Conservation (phyloP, 2,888 invertebrate genomes). For the Frankliniella fusca region DNA sequence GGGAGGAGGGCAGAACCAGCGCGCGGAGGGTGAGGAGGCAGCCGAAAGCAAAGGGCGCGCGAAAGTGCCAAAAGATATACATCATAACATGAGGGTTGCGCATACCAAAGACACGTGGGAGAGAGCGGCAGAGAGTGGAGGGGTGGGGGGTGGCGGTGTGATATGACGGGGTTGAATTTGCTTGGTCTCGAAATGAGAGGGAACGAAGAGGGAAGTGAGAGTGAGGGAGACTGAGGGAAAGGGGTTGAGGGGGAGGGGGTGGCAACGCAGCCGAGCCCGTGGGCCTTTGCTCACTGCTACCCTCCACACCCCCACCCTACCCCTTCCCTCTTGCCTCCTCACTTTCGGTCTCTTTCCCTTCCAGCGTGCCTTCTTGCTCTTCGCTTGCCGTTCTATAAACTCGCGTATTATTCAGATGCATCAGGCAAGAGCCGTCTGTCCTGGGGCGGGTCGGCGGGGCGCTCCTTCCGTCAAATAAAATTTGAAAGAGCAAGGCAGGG, state of each 20-base stretch:
- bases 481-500: constrained; percentile 1
- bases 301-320: neutral
- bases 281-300: neutral
- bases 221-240: too few relatives aligned
- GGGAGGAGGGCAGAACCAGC: neutral
- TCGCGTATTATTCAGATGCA: constrained; percentile 25
- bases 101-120: neutral
- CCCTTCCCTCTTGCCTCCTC: neutral
- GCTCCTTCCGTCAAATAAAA: constrained; percentile 14
- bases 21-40: neutral
- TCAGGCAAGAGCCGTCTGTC: neutral
- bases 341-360: neutral
- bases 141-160: neutral
- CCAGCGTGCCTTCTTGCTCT: neutral
- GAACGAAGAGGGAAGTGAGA: neutral
- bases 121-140: neutral
- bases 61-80: constrained; percentile 8
- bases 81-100: neutral
- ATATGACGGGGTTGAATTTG: neutral
- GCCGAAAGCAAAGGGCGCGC: neutral
- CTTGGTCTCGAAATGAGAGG: neutral
- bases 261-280: neutral
- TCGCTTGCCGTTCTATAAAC: neutral
- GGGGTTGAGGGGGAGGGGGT: neutral
- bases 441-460: neutral